Evolutionary conservation across 2,888 invertebrate genomes (phyloP).

Genomic region (Perdita meconis): DNA sequence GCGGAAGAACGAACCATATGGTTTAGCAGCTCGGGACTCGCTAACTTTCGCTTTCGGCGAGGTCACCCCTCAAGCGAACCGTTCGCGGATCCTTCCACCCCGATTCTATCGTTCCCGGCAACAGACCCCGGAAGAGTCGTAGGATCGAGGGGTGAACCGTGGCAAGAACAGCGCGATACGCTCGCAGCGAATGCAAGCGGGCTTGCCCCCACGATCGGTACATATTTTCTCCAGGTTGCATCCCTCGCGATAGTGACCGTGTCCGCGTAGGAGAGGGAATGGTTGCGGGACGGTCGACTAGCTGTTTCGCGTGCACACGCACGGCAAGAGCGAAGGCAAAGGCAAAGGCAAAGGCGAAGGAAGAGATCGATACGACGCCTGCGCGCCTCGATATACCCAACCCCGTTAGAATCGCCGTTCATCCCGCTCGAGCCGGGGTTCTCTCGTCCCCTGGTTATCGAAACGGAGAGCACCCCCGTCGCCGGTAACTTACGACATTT

Average conservation of each 20-base stretch:
- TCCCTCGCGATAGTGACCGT: slow-evolving; percentile 25
- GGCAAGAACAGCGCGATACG: not conserved
- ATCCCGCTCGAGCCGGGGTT: slow-evolving; percentile 34
- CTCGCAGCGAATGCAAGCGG: not conserved
- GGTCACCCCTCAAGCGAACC: slow-evolving; percentile 12
- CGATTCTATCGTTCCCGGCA: not conserved
- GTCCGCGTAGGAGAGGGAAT: not conserved
- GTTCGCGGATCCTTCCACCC: not conserved
- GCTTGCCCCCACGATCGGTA: slow-evolving; percentile 1
- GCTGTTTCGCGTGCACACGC: slow-evolving; percentile 35
- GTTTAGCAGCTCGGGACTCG: not conserved
- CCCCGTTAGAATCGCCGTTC: slow-evolving; percentile 46
- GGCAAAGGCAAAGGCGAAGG: slow-evolving; percentile 35
- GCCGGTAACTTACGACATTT: slow-evolving; percentile 50
- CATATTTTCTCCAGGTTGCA: not conserved
- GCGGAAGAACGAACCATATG: slow-evolving; percentile 12
- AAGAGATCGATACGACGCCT: slow-evolving; percentile 79
- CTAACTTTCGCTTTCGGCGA: not conserved
- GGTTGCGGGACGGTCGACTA: slow-evolving; percentile 18
- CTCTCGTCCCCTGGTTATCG: slow-evolving; percentile 38
- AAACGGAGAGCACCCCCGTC: slow-evolving; percentile 34
- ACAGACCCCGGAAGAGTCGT: not conserved
- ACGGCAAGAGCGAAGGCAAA: slow-evolving; percentile 5
- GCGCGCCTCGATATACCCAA: slow-evolving; percentile 69
- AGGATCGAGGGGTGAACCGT: slow-evolving; percentile 12